These are phyloP conservation scores for Rhyacichthys aspro DNA, from an alignment of 2,797 vertebrate genomes.

Conservation along the genomic window DNA sequence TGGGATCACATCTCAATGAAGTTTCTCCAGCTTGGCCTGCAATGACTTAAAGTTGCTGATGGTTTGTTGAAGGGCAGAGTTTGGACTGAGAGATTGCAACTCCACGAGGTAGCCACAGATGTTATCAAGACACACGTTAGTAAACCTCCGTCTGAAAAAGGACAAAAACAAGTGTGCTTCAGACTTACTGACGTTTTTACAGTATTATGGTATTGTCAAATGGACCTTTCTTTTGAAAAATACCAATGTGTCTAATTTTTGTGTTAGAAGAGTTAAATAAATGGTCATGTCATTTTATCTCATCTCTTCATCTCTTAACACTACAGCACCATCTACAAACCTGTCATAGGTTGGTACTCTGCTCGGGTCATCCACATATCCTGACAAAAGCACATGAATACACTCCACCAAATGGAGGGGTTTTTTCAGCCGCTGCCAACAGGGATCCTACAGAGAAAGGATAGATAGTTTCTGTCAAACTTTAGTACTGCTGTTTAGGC, in stretches of 20 bases:
- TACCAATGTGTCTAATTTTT: too few relatives aligned
- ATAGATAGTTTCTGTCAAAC: neutral
- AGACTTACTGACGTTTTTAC: neutral
- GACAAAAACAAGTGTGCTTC: neutral
- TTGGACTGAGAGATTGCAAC: slow-evolving; percentile 93
- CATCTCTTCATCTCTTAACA: too few relatives aligned
- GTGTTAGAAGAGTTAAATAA: neutral
- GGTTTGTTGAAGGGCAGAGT: slow-evolving; percentile 83
- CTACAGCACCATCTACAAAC: slow-evolving; percentile 53
- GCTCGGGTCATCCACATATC: slow-evolving; percentile 91
- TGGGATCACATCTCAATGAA: slow-evolving; percentile 77
- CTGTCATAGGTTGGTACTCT: slow-evolving; percentile 88
- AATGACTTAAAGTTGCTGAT: slow-evolving; percentile 94
- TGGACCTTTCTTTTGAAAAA: too few relatives aligned
- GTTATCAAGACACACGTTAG: slow-evolving; percentile 93
- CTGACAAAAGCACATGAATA: slow-evolving; percentile 90
- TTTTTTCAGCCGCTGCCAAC: slow-evolving; percentile 92
- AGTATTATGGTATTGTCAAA: neutral
- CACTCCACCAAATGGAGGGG: slow-evolving; percentile 95
- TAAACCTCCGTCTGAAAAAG: slow-evolving; percentile 87
- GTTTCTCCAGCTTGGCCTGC: slow-evolving; percentile 93
- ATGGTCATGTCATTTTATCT: neutral
- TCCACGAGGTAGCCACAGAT: slow-evolving; percentile 96
- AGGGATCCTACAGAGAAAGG: slow-evolving; percentile 85
- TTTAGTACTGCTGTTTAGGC: neutral